phyloP scores from a whole-genome alignment of 1,140 invertebrate genomes.

The Sitobion miscanthi region DNA sequence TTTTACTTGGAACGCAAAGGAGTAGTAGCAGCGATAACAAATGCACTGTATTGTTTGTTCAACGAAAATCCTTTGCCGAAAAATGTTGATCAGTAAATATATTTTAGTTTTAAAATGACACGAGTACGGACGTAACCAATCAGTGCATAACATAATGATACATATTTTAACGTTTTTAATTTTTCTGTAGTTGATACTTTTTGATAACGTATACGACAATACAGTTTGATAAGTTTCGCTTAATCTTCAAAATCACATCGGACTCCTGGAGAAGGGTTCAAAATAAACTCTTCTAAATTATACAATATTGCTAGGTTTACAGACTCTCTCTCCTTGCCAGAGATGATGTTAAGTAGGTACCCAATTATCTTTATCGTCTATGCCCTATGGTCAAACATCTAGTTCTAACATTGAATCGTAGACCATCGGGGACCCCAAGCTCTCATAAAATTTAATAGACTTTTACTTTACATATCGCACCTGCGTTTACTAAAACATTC shows the following conservation, averaged over 20 bases:
- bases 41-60: not conserved
- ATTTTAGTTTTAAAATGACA: not conserved
- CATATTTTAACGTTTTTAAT: not conserved
- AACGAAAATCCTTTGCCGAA: not conserved
- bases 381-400: not conserved
- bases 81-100: conserved; percentile 25
- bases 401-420: not conserved
- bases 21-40: not conserved
- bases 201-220: not conserved
- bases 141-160: not conserved
- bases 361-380: not conserved
- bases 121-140: not conserved
- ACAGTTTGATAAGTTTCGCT: not conserved
- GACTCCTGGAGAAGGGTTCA: not conserved
- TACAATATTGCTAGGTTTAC: not conserved
- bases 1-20: conserved; percentile 29
- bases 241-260: not conserved
- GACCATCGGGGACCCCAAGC: too few species aligned
- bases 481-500: too few species aligned
- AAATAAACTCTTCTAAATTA: not conserved
- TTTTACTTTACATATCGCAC: too few species aligned
- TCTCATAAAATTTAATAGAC: not conserved
- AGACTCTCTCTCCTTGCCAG: not conserved
- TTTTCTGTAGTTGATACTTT: not conserved
- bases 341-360: not conserved